Evolutionary conservation across 2,888 invertebrate genomes (phyloP).

Genomic region (Drosophila atripex): DNA sequence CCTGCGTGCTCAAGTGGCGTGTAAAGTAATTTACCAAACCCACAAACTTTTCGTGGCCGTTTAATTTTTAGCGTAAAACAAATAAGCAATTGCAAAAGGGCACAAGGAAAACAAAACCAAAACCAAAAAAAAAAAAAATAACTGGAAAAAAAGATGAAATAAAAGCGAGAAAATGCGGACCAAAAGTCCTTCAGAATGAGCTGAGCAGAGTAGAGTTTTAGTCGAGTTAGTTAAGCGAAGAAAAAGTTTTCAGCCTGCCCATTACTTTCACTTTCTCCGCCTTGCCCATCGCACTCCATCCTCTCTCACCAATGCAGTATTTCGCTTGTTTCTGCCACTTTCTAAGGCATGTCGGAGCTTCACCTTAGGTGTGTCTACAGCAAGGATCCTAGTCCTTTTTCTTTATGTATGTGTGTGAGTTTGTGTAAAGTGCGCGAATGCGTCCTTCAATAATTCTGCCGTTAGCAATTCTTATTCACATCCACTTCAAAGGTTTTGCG

Average conservation of each 20-base stretch:
- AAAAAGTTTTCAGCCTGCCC: slow-evolving; percentile 47
- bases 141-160: slow-evolving; percentile 2
- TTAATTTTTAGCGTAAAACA: slow-evolving; percentile 74
- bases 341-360: slow-evolving; percentile 33
- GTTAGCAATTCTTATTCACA: slow-evolving; percentile 10
- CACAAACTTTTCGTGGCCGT: slow-evolving; percentile 52
- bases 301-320: slow-evolving; percentile 34
- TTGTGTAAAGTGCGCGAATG: slow-evolving; percentile 46
- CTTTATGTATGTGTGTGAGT: background rate
- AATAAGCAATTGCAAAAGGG: slow-evolving; percentile 65
- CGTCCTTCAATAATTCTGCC: slow-evolving; percentile 54
- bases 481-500: background rate
- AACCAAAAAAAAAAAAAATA: background rate
- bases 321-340: slow-evolving; percentile 30
- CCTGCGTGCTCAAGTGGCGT: slow-evolving; percentile 78
- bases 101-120: slow-evolving; percentile 21
- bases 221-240: slow-evolving; percentile 55
- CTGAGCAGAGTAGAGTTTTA: slow-evolving; percentile 52
- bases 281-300: background rate
- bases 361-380: slow-evolving; percentile 40
- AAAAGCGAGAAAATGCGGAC: slow-evolving; percentile 26
- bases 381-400: slow-evolving; percentile 15
- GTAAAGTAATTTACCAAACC: slow-evolving; percentile 70
- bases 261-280: slow-evolving; percentile 63
- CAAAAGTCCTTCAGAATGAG: slow-evolving; percentile 63